Evolutionary conservation across 2,888 invertebrate genomes (phyloP), one percentile per base, ranked within the genome.

Genomic region (Limnephilus rhombicus): DNA sequence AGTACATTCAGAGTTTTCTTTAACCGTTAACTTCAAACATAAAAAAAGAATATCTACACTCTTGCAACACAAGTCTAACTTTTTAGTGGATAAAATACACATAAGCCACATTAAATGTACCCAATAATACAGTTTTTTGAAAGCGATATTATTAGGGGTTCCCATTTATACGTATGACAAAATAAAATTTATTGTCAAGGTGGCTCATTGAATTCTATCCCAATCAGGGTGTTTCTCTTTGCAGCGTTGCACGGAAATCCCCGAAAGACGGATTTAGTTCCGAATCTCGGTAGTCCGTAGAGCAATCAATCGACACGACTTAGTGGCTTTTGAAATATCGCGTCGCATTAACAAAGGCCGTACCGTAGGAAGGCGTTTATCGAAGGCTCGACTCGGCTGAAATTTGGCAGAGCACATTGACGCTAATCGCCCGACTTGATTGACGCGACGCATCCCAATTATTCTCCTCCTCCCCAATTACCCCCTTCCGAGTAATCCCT

Each of bases 371-470:
- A 68, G 90, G 29, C 82, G 49, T 91, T 85, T 91, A 91, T 91
- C 90, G 80, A 37, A 68, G 68, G 82, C 88, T 29, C 29, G 88
- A 88, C 87, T 81, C 87, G 87, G 92, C 85, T 68, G 90, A 91
- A 92, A 92, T 92, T 91, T 86, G 92, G 85, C 88, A 68, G 91
- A 89, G 91, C 92, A 91, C 91, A 92, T 91, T 92, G 92, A 92
- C 91, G 91, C 87, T 92, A 92, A 92, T 92, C 92, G 92, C 80
- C 68, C 24, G 53, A 45, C 86, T 82, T 92, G 92, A 92, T 92
- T 91, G 92, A 92, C 92, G 92, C 82, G 49, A 81, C 90, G 92
- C 86, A 53, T 53, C 89, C 91, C 92, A 92, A 92, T 92, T 92
- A 92, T 89, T 49, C 91, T 80, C 83, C 81, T 86, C 85, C 49